Evolutionary conservation across 2,797 vertebrate species (phyloP), one percentile per base, ranked within the genome.

Genomic region (Artibeus lituratus): DNA sequence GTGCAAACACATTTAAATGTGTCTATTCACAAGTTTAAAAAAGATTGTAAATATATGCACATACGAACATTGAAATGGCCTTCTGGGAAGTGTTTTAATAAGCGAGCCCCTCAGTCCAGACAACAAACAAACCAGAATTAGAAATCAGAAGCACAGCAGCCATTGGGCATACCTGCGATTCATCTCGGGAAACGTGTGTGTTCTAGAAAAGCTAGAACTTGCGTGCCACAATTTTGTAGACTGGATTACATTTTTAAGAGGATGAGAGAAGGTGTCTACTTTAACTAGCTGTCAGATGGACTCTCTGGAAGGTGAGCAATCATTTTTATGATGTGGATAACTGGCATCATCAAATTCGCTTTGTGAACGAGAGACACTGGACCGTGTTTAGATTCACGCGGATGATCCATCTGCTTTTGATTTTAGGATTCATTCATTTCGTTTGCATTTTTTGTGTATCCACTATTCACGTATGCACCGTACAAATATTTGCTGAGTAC

Each of bases 401-500:
- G 88, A 91, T 83, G 96, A 97, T 89, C 93, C 88, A 93, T 95
- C 93, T 87, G 96, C 67, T 90, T 77, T 93, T 77, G 80, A 83
- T 81, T 95, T 92, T 21, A 77, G 94, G 74, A 92, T 53, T 87
- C 95, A 92, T 89, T 95, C 91, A 73, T 93, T 94, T 93, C 5
- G 82, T 86, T 69, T 87, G 74, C 91, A 82, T 91, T 91, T 95
- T 95, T 82, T 32, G 44, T 84, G 53, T 37, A 89, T 95, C 91
- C 89, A 67, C 72, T 96, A 95, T 94, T 96, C 94, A 96, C 89
- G 72, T 55, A 95, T 95, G 95, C 92, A 89, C 72, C 89, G 83
- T 65, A 32, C 95, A 96, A 96, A 97, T 96, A 96, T 96, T 97
- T 95, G 93, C 87, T 81, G 82, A 91, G 42, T 73, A 65, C 94